phyloP scores from a whole-genome alignment of 37 sponge, comb jelly and placozoan species.

The Cladorhizidae sp. region DNA sequence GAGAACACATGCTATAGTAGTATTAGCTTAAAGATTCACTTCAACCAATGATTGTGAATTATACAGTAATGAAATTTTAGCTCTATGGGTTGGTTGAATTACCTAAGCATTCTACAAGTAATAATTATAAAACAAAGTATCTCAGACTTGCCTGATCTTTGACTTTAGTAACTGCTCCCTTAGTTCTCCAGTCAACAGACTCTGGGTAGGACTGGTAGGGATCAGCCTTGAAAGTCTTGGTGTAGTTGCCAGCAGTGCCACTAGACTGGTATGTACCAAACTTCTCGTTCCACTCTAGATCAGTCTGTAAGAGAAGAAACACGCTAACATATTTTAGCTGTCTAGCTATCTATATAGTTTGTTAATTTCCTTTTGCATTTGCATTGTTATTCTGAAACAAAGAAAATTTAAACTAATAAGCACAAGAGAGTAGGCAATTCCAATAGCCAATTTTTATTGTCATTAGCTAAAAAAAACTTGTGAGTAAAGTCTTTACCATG shows the following conservation, averaged over 20 bases:
- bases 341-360: background rate
- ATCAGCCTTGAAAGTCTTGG: conserved; percentile 14
- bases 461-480: background rate
- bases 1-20: too few relatives aligned
- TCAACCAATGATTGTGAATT: too few relatives aligned
- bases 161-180: conserved; percentile 74
- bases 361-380: too few relatives aligned
- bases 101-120: too few relatives aligned
- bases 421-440: too few relatives aligned
- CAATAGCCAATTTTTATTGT: too few relatives aligned
- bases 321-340: background rate
- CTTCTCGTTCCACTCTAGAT: conserved; percentile 27
- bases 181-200: conserved; percentile 83
- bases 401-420: too few relatives aligned
- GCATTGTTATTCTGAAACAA: too few relatives aligned
- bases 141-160: conserved; percentile 60
- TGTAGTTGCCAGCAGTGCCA: conserved; percentile 6
- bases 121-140: too few relatives aligned
- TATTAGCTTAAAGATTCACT: too few relatives aligned
- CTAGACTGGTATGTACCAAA: conserved; percentile 1
- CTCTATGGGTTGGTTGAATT: too few relatives aligned
- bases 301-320: conserved; percentile 10
- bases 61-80: too few relatives aligned
- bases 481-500: conserved; percentile 45
- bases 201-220: conserved; percentile 21